Percentiles rank a stretch among this genome's conserved stretches.
phyloP scores from a whole-genome alignment of 2,888 invertebrate species.

The Hypsopygia costalis region DNA sequence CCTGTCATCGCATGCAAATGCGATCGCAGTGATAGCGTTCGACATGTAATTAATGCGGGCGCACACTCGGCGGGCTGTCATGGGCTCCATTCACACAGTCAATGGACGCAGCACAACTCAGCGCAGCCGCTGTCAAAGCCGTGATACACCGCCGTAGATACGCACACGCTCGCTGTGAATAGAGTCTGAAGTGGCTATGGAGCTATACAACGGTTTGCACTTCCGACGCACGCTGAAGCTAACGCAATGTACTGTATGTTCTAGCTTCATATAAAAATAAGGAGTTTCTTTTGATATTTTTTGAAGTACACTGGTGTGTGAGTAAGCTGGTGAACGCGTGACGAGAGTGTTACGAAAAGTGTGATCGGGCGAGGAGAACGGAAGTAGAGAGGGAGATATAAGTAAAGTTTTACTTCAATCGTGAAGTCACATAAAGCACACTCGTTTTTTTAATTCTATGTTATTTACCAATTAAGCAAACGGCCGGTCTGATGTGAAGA shows the following conservation, averaged over 20 bases:
- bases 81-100: constrained; percentile 65
- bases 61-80: constrained; percentile 55
- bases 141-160: constrained; percentile 31
- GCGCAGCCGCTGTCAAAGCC: constrained; percentile 59
- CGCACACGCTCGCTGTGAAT: constrained; percentile 57
- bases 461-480: no score
- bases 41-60: constrained; percentile 69
- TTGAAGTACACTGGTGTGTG: no score
- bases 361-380: no score
- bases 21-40: constrained; percentile 42
- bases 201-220: constrained; percentile 45
- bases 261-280: no score
- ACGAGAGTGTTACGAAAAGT: no score
- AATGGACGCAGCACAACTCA: constrained; percentile 46
- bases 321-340: no score
- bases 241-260: constrained; percentile 2
- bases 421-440: no score
- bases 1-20: constrained; percentile 44
- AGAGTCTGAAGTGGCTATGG: constrained; percentile 66
- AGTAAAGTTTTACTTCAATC: no score
- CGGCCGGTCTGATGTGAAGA: no score
- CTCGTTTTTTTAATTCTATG: no score
- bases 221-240: constrained; percentile 47
- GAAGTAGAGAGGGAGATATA: no score
- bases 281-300: no score